Evolutionary conservation across 2,113 vertebrate species (phyloP).

Genomic region (Cepphus grylle): DNA sequence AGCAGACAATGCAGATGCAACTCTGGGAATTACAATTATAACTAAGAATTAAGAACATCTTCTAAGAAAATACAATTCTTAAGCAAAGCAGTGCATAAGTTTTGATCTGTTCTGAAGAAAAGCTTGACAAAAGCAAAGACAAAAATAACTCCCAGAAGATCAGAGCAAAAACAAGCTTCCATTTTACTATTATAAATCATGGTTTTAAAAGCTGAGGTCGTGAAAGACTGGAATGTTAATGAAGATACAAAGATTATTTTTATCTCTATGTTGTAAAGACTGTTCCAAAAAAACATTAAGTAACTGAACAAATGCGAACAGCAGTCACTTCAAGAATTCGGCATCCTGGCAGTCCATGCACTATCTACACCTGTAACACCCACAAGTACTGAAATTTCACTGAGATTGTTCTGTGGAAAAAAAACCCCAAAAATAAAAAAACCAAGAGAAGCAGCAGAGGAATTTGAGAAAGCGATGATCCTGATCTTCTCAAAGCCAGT

Average conservation of each 20-base stretch:
- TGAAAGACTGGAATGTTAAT: neutral
- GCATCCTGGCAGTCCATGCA: neutral
- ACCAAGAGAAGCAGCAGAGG: neutral
- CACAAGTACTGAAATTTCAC: neutral
- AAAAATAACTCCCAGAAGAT: neutral
- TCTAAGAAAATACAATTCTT: neutral
- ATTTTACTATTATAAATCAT: neutral
- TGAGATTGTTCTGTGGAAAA: neutral
- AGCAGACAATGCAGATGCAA: neutral
- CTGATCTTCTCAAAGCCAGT: neutral
- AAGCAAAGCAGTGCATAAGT: neutral
- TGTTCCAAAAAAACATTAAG: neutral
- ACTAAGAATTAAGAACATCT: neutral
- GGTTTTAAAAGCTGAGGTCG: neutral
- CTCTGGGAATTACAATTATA: neutral
- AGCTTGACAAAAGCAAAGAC: neutral
- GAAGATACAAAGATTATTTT: neutral
- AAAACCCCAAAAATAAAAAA: neutral
- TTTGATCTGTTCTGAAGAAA: neutral
- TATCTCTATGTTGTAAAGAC: neutral
- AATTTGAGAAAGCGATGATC: neutral
- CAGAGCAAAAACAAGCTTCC: neutral
- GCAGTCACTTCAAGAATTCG: neutral
- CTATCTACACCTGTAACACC: neutral
- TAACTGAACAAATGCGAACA: neutral